Evolutionary conservation across 2,797 vertebrate genomes (phyloP).

Genomic region (Molothrus ater): DNA sequence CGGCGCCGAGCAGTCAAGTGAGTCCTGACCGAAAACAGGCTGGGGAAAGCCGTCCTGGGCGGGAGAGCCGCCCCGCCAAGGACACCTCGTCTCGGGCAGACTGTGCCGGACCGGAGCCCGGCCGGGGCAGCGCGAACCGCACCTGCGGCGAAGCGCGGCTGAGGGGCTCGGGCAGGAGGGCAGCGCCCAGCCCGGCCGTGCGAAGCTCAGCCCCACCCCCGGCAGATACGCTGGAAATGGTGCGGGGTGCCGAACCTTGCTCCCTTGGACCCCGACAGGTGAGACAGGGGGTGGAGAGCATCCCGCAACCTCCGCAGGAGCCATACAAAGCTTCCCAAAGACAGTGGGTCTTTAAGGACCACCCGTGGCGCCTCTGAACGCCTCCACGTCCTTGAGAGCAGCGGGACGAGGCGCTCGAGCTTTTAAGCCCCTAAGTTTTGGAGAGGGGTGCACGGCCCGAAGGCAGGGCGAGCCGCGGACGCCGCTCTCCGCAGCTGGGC

Average conservation of each 20-base stretch:
- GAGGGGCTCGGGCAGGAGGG: not conserved
- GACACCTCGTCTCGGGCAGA: not conserved
- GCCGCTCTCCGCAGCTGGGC: not conserved
- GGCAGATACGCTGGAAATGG: not conserved
- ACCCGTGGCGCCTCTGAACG: not conserved
- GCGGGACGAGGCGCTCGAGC: not conserved
- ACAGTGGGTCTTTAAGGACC: not conserved
- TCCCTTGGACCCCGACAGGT: not conserved
- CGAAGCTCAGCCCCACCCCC: not conserved
- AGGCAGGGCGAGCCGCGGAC: not conserved
- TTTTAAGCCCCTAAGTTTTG: not conserved
- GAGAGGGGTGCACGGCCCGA: not conserved
- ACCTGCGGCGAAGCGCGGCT: not conserved
- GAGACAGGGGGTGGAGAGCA: not conserved
- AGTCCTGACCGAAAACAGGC: not conserved
- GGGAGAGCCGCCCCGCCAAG: not conserved
- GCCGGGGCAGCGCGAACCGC: not conserved
- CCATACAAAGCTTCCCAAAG: not conserved
- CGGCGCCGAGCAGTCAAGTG: not conserved
- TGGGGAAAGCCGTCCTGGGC: not conserved
- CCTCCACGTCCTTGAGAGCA: not conserved
- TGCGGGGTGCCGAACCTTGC: not conserved
- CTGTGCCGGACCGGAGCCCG: not conserved
- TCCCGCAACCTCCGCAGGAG: not conserved
- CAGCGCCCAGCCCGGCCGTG: not conserved